phyloP scores from a whole-genome alignment of 2,888 invertebrate species.

The Hirudinaria manillensis region DNA sequence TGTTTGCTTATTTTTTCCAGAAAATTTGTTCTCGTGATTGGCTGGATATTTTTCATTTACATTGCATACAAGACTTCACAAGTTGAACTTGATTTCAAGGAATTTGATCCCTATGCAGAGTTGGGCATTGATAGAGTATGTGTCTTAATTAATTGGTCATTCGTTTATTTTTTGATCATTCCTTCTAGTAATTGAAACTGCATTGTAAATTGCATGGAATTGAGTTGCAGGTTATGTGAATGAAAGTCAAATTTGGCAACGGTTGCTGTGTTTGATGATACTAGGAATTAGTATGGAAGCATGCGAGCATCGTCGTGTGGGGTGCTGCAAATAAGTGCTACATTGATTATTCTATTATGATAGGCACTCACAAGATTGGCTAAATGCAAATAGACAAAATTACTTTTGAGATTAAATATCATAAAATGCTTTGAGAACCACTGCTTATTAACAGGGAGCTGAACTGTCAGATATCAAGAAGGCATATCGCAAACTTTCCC shows the following conservation, averaged over 20 bases:
- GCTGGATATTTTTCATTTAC: constrained; percentile 56
- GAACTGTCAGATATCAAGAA: constrained; percentile 84
- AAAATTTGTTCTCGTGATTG: constrained; percentile 58
- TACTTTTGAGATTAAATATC: no score
- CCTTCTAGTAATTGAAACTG: background rate
- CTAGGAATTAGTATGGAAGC: no score
- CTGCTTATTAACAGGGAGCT: constrained; percentile 62
- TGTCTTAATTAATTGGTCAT: constrained; percentile 11
- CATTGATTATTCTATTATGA: no score
- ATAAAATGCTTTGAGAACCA: no score
- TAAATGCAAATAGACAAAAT: no score
- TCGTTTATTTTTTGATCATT: background rate
- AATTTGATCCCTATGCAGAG: constrained; percentile 97
- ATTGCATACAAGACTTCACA: constrained; percentile 65
- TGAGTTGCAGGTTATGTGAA: background rate
- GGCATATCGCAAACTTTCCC: constrained; percentile 85
- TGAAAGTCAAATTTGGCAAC: no score
- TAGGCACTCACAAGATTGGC: no score
- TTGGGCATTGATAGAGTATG: constrained; percentile 75
- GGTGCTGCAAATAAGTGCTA: no score
- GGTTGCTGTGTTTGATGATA: no score
- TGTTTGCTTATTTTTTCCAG: constrained; percentile 55
- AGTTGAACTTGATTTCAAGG: constrained; percentile 95
- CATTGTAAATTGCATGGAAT: background rate
- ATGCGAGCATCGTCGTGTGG: no score